Percentiles rank a stretch among this genome's conserved stretches.
Conservation (phyloP, 2,113 vertebrate genomes). For the Lophotis ruficrista region DNA sequence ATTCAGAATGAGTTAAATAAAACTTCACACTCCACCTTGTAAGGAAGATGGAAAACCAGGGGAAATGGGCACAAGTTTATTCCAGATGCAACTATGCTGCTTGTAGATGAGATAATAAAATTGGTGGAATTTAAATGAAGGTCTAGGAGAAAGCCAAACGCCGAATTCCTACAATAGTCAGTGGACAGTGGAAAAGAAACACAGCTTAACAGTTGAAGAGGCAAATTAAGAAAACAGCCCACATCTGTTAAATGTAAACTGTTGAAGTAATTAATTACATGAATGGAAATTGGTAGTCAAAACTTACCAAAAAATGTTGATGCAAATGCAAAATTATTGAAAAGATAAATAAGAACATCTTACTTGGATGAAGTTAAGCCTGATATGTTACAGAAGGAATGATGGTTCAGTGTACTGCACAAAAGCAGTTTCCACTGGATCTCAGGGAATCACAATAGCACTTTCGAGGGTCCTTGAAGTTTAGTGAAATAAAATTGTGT, state of each 20-base stretch:
- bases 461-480: neutral
- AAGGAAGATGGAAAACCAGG: neutral
- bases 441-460: neutral
- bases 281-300: neutral
- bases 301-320: neutral
- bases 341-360: neutral
- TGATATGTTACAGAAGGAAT: neutral
- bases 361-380: neutral
- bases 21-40: neutral
- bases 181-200: neutral
- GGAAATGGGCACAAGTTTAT: neutral
- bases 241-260: neutral
- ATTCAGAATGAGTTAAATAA: neutral
- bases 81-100: neutral
- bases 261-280: neutral
- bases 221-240: neutral
- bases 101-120: neutral
- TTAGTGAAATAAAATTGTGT: neutral
- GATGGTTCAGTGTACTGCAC: neutral
- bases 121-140: neutral
- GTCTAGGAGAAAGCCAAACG: neutral
- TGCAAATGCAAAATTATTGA: neutral
- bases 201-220: neutral
- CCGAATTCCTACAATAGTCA: neutral
- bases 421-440: neutral